Evolutionary conservation across 2,888 invertebrate species (phyloP), one percentile per base, ranked within the genome.

Genomic region (Campoplex capitator): DNA sequence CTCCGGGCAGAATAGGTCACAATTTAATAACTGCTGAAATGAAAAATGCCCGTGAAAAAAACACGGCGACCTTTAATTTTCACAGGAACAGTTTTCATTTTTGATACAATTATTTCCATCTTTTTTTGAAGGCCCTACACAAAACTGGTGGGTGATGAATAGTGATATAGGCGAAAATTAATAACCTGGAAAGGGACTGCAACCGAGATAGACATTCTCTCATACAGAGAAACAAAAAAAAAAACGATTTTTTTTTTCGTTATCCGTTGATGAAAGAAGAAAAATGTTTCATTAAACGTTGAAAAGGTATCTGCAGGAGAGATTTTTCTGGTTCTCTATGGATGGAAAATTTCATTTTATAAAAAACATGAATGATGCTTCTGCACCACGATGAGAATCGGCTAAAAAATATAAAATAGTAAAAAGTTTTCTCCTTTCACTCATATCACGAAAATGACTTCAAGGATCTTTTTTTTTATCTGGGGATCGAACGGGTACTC

Each of bases 11-110:
- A 23, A 65, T 32, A 32, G 9, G 13, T 42, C 9, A 23, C 45
- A 48, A 23, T 80, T 80, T 62, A 71, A 73, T 73, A 81, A 73
- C 73, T 51, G 11, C 51, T n/a, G 51, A 74, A 51, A 81, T 45
- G 65, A 48, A 23, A 28, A 45, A 28, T 38, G n/a, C 7, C 23
- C n/a, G 56, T 9, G 45, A 56, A n/a, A 23, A 23, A 32, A 23
- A 32, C n/a, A 38, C 11, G 18, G 56, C 2, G n/a, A 35, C 3
- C 35, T 38, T 35, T 51, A 1, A 38, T 38, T 38, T 35, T 42
- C 16, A 54, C 42, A n/a, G 35, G 1, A 38, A 58, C 28, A 4
- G 8, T 11, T 38, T 73, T 74, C 42, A 2, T 56, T 74, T 74
- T 58, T 13, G 35, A 13, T 54, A 38, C 13, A 54, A 73, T 62